These are phyloP conservation scores for Griposia aprilina DNA, from an alignment of 2,888 invertebrate genomes.

Conservation along the genomic window DNA sequence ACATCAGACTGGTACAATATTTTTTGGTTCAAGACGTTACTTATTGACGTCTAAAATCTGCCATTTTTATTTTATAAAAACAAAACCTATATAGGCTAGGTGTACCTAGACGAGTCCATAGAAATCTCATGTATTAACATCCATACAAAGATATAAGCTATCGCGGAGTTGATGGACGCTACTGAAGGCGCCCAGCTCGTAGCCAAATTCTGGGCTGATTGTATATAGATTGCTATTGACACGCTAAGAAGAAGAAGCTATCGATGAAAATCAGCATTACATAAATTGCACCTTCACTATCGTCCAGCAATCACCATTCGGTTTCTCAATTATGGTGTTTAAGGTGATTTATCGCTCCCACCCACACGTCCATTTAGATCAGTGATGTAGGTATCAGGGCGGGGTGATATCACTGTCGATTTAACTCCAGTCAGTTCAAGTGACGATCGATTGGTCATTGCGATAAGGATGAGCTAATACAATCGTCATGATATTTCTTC, in stretches of 20 bases:
- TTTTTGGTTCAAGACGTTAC: not conserved
- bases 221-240: too few species aligned
- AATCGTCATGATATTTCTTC: constrained; percentile 4
- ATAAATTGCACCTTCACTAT: too few species aligned
- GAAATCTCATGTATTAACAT: too few species aligned
- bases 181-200: too few species aligned
- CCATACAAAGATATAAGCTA: too few species aligned
- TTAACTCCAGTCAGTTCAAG: not conserved
- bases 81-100: too few species aligned
- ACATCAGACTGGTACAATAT: not conserved
- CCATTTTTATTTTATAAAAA: not conserved
- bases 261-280: not conserved
- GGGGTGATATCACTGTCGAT: not conserved
- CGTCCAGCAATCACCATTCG: not conserved
- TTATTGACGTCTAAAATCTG: too few species aligned
- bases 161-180: too few species aligned
- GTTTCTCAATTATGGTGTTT: not conserved
- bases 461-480: not conserved
- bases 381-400: not conserved
- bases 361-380: not conserved
- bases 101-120: not conserved
- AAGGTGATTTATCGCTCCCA: not conserved
- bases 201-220: too few species aligned
- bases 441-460: not conserved
- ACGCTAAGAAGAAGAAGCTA: too few species aligned